Conservation (phyloP, 2,797 vertebrate species). For the Acanthornis magna region DNA sequence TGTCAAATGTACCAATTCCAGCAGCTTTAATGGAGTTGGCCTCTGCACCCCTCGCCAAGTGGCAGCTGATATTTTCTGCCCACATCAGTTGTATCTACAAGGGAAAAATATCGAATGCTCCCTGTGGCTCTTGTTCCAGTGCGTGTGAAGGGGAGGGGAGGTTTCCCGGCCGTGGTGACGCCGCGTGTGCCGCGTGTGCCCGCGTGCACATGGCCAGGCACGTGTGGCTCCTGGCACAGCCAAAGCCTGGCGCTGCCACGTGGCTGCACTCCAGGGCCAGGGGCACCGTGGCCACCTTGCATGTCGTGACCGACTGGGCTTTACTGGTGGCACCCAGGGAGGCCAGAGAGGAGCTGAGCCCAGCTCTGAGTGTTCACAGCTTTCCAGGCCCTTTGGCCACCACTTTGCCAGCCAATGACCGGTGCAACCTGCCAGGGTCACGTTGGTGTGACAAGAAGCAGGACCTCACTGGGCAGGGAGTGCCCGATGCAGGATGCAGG, state of each 20-base stretch:
- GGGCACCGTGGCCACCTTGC: accelerated
- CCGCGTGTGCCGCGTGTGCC: accelerated
- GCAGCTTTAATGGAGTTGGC: constrained; percentile 71
- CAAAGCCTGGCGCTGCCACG: neutral
- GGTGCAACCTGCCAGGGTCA: accelerated
- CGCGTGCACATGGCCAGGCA: accelerated
- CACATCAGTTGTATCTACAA: constrained; percentile 30
- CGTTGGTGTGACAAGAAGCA: neutral
- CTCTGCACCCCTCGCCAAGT: constrained; percentile 50
- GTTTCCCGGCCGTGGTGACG: accelerated
- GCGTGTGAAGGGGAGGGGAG: neutral
- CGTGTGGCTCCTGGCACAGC: neutral
- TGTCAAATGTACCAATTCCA: constrained; percentile 71
- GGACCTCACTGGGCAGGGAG: neutral
- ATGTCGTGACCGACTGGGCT: accelerated
- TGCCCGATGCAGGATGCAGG: neutral
- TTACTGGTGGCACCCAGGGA: neutral
- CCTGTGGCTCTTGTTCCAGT: neutral
- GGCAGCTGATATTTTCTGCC: constrained; percentile 62
- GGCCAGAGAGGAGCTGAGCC: neutral
- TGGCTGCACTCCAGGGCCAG: accelerated
- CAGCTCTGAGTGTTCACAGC: neutral
- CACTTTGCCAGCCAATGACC: neutral
- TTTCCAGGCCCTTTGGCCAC: neutral
- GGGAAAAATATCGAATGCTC: constrained; percentile 22